Percentiles rank a stretch among this genome's conserved stretches.
These are phyloP conservation scores for Coleophora flavipennella DNA, from an alignment of 2,888 invertebrate genomes.

Conservation along the genomic window DNA sequence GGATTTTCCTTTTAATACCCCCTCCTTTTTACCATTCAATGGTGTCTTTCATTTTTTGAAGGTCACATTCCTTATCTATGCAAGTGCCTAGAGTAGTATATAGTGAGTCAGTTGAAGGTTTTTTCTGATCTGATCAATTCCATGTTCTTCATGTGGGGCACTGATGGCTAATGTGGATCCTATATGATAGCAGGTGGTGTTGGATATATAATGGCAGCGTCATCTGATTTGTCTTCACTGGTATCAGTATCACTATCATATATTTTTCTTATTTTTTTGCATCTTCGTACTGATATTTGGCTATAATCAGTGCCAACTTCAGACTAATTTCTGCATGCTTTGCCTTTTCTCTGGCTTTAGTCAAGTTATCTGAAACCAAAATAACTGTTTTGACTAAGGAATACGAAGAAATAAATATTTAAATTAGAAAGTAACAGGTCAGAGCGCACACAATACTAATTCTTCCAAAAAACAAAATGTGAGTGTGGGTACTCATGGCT, in stretches of 20 bases:
- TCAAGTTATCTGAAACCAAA: not conserved
- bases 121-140: too few relatives aligned
- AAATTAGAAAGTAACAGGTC: too few relatives aligned
- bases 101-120: not conserved
- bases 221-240: not conserved
- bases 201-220: not conserved
- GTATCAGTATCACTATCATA: not conserved
- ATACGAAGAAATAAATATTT: too few relatives aligned
- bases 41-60: not conserved
- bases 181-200: not conserved
- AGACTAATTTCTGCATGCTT: constrained; percentile 6
- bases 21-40: not conserved
- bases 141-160: too few relatives aligned
- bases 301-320: constrained; percentile 3
- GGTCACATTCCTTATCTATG: too few relatives aligned
- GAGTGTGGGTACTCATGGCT: too few relatives aligned
- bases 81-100: too few relatives aligned
- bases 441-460: too few relatives aligned
- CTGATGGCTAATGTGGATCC: not conserved
- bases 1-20: not conserved
- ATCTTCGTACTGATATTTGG: not conserved
- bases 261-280: constrained; percentile 2
- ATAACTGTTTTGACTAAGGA: not conserved
- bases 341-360: constrained; percentile 6
- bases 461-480: too few relatives aligned